These are phyloP conservation scores for Psittacara wagleri DNA, from an alignment of 2,113 vertebrate species.

Conservation along the genomic window DNA sequence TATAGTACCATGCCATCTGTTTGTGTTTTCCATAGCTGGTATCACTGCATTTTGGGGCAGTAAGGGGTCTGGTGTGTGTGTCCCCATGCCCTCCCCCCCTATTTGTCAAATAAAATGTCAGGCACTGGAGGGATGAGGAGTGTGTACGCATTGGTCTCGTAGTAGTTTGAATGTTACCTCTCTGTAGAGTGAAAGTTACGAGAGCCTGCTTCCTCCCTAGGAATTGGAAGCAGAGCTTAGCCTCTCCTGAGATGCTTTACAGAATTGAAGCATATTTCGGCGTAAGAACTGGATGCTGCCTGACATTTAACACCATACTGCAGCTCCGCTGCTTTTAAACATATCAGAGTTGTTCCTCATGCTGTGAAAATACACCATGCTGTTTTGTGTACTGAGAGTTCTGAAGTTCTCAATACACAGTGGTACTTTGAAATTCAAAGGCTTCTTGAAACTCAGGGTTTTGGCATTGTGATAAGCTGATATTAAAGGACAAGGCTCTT, in stretches of 20 bases:
- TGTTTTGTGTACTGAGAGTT: neutral
- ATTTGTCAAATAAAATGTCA: neutral
- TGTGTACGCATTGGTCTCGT: neutral
- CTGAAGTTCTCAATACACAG: neutral
- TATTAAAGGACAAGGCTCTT: neutral
- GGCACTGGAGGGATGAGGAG: neutral
- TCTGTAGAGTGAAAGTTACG: neutral
- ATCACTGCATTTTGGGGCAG: neutral
- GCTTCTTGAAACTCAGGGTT: neutral
- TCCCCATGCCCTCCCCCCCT: accelerated
- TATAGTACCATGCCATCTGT: neutral
- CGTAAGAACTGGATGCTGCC: neutral
- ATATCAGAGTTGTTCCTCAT: neutral
- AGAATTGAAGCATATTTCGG: neutral
- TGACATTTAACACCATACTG: neutral
- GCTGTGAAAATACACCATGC: neutral
- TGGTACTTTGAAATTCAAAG: neutral
- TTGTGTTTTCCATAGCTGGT: neutral
- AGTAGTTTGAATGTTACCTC: neutral
- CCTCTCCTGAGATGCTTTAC: neutral
- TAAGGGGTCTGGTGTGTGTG: neutral
- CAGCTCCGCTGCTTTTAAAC: neutral
- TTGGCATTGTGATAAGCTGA: neutral
- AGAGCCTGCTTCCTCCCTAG: neutral
- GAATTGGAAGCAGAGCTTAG: neutral